Conservation (phyloP, 2,797 vertebrate species). For the Apodemus agrarius region DNA sequence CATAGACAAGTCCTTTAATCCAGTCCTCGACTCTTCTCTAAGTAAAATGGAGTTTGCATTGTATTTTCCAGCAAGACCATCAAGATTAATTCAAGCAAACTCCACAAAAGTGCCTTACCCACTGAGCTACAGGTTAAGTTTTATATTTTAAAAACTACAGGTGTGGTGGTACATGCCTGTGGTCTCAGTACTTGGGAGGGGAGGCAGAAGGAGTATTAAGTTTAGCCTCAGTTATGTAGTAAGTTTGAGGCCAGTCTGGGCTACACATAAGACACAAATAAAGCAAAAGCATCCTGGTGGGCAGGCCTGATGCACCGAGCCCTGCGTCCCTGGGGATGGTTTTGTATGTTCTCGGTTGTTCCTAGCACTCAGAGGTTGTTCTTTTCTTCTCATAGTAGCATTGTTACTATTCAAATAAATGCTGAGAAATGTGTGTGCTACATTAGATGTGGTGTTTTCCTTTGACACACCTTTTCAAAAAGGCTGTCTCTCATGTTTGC, state of each 20-base stretch:
- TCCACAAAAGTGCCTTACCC: not conserved
- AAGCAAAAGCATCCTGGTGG: conserved; percentile 34
- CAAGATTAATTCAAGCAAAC: conserved; percentile 12
- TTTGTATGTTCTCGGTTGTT: conserved; percentile 65
- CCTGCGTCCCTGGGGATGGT: not conserved
- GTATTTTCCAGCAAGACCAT: not conserved
- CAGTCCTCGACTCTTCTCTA: not conserved
- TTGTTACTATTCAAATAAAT: conserved; percentile 62
- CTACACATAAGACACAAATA: not conserved
- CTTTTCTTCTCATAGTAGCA: conserved; percentile 23
- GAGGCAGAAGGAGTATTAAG: not conserved
- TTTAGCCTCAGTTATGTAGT: not conserved
- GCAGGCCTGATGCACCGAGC: not conserved
- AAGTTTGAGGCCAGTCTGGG: not conserved
- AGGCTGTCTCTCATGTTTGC: conserved; percentile 62
- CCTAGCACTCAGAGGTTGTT: conserved; percentile 22
- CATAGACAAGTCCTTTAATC: not conserved
- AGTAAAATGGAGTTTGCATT: not conserved
- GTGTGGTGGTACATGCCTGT: not conserved
- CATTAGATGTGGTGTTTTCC: conserved; percentile 30
- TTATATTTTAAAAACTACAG: conserved; percentile 58
- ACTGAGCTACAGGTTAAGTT: conserved; percentile 61
- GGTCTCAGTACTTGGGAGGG: not conserved
- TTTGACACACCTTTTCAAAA: conserved; percentile 62
- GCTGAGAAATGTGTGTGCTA: not conserved